phyloP scores from a whole-genome alignment of 2,888 invertebrate species.

The Drosophila sordidapex region DNA sequence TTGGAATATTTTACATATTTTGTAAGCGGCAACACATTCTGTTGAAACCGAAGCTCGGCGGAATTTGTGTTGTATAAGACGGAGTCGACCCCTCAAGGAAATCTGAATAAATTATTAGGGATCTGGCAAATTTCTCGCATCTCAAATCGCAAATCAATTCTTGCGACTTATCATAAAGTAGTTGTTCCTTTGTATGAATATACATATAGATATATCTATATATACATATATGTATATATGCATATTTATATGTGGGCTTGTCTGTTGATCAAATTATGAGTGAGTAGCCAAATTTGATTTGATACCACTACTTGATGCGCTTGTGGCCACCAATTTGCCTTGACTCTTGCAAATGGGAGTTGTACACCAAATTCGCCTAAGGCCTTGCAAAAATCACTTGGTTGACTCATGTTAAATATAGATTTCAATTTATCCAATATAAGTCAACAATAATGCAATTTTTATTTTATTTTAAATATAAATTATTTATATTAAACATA shows the following conservation, averaged over 20 bases:
- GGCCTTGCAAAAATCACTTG: neutral
- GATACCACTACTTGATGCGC: conserved; percentile 13
- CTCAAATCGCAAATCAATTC: conserved; percentile 25
- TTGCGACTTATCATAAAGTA: conserved; percentile 13
- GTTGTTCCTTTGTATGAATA: neutral
- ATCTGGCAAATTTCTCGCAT: conserved; percentile 47
- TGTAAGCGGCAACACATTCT: conserved; percentile 20
- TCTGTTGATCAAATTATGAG: conserved; percentile 42
- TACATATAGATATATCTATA: neutral
- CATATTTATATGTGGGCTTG: conserved; percentile 23
- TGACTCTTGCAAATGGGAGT: neutral
- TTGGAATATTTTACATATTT: conserved; percentile 35
- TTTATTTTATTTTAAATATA: neutral
- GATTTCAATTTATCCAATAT: neutral
- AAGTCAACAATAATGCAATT: neutral
- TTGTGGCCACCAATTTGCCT: conserved; percentile 13
- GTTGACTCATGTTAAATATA: neutral
- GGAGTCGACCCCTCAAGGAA: conserved; percentile 19
- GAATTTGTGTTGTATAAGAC: neutral
- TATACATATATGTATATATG: neutral
- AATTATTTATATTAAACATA: neutral
- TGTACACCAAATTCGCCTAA: neutral
- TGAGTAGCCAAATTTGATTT: conserved; percentile 49
- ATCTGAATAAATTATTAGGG: conserved; percentile 64
- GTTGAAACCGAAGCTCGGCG: conserved; percentile 6